Evolutionary conservation across 2,888 invertebrate genomes (phyloP).

Genomic region (Lycophotia porphyrea): DNA sequence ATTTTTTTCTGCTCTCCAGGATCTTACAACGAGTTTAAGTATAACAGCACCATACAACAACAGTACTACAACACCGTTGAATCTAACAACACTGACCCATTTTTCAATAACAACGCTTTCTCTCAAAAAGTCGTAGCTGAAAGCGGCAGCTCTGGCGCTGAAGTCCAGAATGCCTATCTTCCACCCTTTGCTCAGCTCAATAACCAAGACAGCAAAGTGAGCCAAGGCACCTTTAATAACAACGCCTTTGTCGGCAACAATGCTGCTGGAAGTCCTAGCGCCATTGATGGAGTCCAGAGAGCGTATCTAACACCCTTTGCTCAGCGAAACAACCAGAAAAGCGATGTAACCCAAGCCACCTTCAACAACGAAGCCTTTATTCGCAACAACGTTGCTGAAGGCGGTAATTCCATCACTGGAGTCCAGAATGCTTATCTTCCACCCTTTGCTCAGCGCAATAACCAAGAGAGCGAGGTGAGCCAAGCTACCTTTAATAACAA

Average conservation of each 20-base stretch:
- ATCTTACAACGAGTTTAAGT: slow-evolving; percentile 76
- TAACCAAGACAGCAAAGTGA: not conserved
- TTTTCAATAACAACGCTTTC: slow-evolving; percentile 55
- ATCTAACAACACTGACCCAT: not conserved
- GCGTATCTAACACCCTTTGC: slow-evolving; percentile 78
- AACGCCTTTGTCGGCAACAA: slow-evolving; percentile 46
- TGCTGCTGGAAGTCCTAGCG: slow-evolving; percentile 2
- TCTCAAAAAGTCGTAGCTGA: not conserved
- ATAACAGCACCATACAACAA: slow-evolving; percentile 36
- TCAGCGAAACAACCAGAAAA: slow-evolving; percentile 1
- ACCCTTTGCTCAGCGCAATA: slow-evolving; percentile 63
- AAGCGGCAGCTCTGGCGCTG: no score
- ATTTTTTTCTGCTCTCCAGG: slow-evolving; percentile 69
- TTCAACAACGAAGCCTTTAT: slow-evolving; percentile 60
- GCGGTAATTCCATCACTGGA: not conserved
- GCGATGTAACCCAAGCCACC: slow-evolving; percentile 27
- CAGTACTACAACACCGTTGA: slow-evolving; percentile 46
- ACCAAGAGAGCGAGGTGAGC: slow-evolving; percentile 49
- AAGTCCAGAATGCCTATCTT: no score
- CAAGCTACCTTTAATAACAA: slow-evolving; percentile 52
- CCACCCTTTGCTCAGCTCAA: not conserved
- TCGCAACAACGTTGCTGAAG: not conserved
- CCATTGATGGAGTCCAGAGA: slow-evolving; percentile 62
- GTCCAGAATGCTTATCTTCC: slow-evolving; percentile 77
- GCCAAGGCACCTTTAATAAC: slow-evolving; percentile 40